These are phyloP conservation scores for Salminus brasiliensis DNA, from an alignment of 2,113 vertebrate species.

Conservation along the genomic window DNA sequence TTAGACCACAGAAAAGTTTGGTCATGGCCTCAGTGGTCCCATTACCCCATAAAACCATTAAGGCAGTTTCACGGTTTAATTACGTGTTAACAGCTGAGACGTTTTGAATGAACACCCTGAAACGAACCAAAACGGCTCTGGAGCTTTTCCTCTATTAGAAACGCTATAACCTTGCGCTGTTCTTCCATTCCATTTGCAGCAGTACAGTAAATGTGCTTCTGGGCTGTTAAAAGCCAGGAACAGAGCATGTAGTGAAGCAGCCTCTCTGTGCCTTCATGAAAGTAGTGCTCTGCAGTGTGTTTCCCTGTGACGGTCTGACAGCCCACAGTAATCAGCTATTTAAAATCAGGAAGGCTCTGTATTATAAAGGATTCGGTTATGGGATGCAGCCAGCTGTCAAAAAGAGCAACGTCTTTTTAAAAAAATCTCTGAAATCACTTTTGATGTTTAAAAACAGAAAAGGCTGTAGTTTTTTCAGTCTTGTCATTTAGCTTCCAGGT, in stretches of 20 bases:
- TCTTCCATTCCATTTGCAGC: neutral
- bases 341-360: neutral
- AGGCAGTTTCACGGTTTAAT: neutral
- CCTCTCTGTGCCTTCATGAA: neutral
- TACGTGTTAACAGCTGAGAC: neutral
- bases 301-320: neutral
- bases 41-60: neutral
- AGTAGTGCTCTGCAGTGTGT: neutral
- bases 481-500: neutral
- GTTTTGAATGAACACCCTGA: no score
- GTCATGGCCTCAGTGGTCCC: neutral
- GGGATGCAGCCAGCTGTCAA: neutral
- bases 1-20: neutral
- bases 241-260: neutral
- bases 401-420: neutral
- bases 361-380: neutral
- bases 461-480: neutral
- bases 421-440: neutral
- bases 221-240: neutral
- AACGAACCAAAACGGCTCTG: neutral
- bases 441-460: neutral
- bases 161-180: no score
- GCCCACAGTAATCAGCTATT: slow-evolving; percentile 3
- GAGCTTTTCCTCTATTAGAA: no score
- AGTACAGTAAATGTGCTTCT: neutral